Conservation (phyloP, 2,113 vertebrate genomes). For the Corythornis vintsioides region DNA sequence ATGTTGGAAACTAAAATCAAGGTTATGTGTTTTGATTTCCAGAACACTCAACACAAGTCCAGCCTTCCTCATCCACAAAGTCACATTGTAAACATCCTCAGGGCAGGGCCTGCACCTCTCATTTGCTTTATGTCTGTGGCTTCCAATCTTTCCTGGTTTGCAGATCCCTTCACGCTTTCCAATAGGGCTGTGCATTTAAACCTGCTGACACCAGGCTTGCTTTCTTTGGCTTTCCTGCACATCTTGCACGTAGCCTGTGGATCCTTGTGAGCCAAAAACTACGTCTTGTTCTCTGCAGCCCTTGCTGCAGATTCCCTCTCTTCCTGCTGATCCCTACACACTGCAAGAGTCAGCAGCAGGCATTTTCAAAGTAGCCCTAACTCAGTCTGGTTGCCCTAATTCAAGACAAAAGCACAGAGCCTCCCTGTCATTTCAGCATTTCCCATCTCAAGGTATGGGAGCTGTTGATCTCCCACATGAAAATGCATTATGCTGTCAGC, state of each 20-base stretch:
- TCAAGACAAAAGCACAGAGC: background rate
- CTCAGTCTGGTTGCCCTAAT: background rate
- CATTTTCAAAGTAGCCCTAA: background rate
- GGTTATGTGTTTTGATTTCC: background rate
- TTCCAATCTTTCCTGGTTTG: constrained; percentile 27
- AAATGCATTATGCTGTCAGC: constrained; percentile 64
- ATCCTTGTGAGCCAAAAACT: background rate
- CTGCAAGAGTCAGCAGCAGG: background rate
- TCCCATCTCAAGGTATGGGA: constrained; percentile 54
- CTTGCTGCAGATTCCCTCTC: background rate
- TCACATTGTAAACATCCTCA: constrained; percentile 14
- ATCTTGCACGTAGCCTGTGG: background rate
- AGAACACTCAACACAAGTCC: background rate
- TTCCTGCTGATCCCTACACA: background rate
- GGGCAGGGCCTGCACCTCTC: constrained; percentile 48
- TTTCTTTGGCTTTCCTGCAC: constrained; percentile 12
- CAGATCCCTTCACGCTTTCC: constrained; percentile 20
- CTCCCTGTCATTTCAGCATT: constrained; percentile 27
- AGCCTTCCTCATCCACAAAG: background rate
- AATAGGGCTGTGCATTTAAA: background rate
- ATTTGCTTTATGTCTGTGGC: constrained; percentile 12
- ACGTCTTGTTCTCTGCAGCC: background rate
- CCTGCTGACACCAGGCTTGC: constrained; percentile 32
- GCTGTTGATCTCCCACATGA: constrained; percentile 67
- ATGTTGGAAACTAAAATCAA: constrained; percentile 15